Evolutionary conservation across 2,888 invertebrate species (phyloP).

Genomic region (Gibbula magus): DNA sequence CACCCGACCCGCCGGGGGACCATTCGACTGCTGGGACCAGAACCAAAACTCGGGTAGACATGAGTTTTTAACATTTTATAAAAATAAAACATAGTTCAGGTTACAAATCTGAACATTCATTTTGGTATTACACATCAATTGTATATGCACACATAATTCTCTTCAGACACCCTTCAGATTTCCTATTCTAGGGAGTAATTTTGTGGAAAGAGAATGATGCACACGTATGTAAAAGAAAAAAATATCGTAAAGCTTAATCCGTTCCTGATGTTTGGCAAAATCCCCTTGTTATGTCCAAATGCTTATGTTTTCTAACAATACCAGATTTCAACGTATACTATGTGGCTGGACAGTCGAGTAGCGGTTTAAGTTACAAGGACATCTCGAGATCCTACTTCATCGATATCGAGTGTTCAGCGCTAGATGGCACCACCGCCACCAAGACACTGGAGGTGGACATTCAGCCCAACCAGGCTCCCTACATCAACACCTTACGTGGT

Average conservation of each 20-base stretch:
- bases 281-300: not conserved
- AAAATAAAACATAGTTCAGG: too few species aligned
- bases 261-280: too few species aligned
- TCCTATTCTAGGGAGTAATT: too few species aligned
- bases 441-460: constrained; percentile 13
- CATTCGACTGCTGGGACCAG: not conserved
- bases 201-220: too few species aligned
- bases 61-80: too few species aligned
- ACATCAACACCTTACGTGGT: constrained; percentile 13
- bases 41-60: not conserved
- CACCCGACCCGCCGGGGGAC: not conserved
- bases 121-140: too few species aligned
- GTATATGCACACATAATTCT: too few species aligned
- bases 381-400: constrained; percentile 1
- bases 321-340: constrained; percentile 3
- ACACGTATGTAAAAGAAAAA: too few species aligned
- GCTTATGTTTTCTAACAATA: not conserved
- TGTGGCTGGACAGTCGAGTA: not conserved
- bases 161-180: too few species aligned
- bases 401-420: not conserved
- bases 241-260: too few species aligned
- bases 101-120: too few species aligned
- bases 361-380: not conserved
- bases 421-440: not conserved
- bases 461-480: constrained; percentile 19